Conservation (phyloP, 1,140 invertebrate genomes). For the Harlomillsia oculata region DNA sequence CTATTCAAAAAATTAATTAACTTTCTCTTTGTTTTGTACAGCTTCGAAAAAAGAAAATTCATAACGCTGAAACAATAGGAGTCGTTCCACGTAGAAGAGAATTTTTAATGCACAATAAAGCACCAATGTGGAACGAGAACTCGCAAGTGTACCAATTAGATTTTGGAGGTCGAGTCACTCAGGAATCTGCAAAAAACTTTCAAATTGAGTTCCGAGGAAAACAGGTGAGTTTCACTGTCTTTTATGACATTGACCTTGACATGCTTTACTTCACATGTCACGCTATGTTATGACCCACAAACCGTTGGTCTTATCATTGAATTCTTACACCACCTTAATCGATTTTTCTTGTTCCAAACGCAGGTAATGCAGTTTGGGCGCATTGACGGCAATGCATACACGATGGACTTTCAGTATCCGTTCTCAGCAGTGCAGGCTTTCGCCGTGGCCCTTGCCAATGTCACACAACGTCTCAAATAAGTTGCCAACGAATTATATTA, state of each 20-base stretch:
- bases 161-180: slow-evolving; percentile 97
- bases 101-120: slow-evolving; percentile 97
- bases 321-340: neutral
- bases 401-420: slow-evolving; percentile 96
- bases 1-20: neutral
- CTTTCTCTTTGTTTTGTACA: slow-evolving; percentile 1
- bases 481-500: too few species aligned
- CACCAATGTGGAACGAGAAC: slow-evolving; percentile 98
- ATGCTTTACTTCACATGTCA: neutral
- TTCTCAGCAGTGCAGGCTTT: slow-evolving; percentile 97
- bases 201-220: slow-evolving; percentile 96
- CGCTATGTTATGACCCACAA: neutral
- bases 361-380: slow-evolving; percentile 99
- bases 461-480: slow-evolving; percentile 96
- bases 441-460: slow-evolving; percentile 93
- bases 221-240: slow-evolving; percentile 79
- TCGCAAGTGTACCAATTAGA: slow-evolving; percentile 98
- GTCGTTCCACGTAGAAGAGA: slow-evolving; percentile 53
- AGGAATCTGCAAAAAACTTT: slow-evolving; percentile 99
- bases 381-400: slow-evolving; percentile 97
- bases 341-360: neutral
- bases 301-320: neutral
- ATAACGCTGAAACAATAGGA: slow-evolving; percentile 37
- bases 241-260: too few species aligned
- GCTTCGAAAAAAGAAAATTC: slow-evolving; percentile 34